Base-by-base conservation (phyloP, 2,888 invertebrate genomes). In the Calameuta idolon region DNA sequence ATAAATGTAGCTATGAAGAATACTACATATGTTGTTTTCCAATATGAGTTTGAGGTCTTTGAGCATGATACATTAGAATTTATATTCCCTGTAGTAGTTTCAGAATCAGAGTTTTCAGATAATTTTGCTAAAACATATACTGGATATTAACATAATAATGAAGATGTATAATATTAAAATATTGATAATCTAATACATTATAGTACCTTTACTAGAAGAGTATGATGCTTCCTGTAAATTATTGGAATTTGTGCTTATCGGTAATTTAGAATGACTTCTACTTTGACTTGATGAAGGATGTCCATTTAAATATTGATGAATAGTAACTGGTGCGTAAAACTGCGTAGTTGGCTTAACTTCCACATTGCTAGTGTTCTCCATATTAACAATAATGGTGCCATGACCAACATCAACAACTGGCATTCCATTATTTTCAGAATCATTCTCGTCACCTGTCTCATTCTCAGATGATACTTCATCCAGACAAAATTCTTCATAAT, bases 291-390 rank as follows among this genome's bases (percentile, higher is more conserved):
- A 15, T 2, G 12, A 30, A 77, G 1, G 34, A 69, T 69, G 3
- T 77, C 34, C 69, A 12, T 92, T 92, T 90, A 91, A 91, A 77
- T 92, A 92, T 79, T 92, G 92, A 79, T 92, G 92, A 80, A 93
- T 93, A 12, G 92, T 93, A 9, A 93, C 93, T 23, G 93, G 92
- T 40, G 93, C 93, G 82, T 93, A 92, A 80, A 93, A 93, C 79
- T 93, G 93, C 76, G 93, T 93, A 89, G 93, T 92, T 34, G 93
- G 92, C 1, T 93, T 93, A 77, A 93, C 92, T 34, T 93, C 92
- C 73, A 93, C 93, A 85, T 93, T 93, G 80, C 89, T 91, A 1
- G 93, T 93, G 83, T 93, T 92, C 34, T 92, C 92, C 33, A 93
- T 84, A 82, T 92, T 93, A 34, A 93, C 91, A 86, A 91, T 77